Evolutionary conservation across 2,797 vertebrate genomes (phyloP), one percentile per base, ranked within the genome.

Genomic region (Buphagus erythrorhynchus): DNA sequence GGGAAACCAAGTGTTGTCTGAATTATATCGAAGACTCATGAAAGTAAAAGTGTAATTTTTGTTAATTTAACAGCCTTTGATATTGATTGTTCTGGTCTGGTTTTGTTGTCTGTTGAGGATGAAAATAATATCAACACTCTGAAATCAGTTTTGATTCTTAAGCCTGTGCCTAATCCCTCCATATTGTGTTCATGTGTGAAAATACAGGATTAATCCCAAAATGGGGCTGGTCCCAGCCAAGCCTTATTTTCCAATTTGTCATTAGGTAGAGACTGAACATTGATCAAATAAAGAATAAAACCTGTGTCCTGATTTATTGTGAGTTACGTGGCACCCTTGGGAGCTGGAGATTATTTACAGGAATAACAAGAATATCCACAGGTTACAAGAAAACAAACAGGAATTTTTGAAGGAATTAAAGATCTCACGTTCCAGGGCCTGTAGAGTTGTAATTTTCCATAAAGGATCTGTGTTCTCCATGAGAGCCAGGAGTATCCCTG

Each of bases 221-320:
- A 88, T 3, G 42, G 1, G 2, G 13, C 78, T 5, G 8, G 35
- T n/a, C 73, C 42, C 33, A 46, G 33, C 26, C 45, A 80, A 66
- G 14, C 35, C 11, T 51, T 68, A 87, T 85, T 88, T 71, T 45
- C 63, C 62, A 80, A 13, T 63, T 38, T 74, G 40, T 26, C 36
- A 94, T 80, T 33, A 78, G 19, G 33, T 62, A 63, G 29, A 63
- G 49, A 57, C 38, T 33, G 69, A 92, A 36, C 51, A 71, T 38
- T 1, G 0, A 66, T 74, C 83, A 95, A 86, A 63, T 49, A 80
- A 59, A 94, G 59, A 72, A 86, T 80, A 95, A 87, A 74, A 84
- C 46, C 61, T 80, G 74, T 79, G 48, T 66, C 96, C 81, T 71
- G 58, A 59, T 91, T 95, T 93, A 62, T 72, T 74, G 82, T 29